phyloP scores from a whole-genome alignment of 2,888 invertebrate species.

The Scaptodrosophila latifasciaeformis region DNA sequence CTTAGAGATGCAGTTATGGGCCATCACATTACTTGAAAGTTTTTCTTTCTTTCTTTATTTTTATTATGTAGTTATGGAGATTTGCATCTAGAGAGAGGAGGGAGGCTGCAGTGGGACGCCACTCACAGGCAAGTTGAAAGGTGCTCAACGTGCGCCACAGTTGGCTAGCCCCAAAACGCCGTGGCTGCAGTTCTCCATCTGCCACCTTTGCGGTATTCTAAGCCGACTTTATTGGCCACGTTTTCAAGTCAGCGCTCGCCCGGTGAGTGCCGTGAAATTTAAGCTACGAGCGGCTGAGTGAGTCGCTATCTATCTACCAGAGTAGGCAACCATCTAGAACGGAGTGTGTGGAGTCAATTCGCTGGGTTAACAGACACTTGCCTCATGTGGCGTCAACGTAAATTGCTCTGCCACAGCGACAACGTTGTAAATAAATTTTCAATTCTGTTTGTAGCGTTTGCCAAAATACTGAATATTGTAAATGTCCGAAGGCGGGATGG shows the following conservation, averaged over 20 bases:
- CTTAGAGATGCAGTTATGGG: conserved; percentile 27
- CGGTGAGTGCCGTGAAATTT: conserved; percentile 28
- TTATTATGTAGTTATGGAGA: conserved; percentile 46
- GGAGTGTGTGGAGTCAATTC: conserved; percentile 7
- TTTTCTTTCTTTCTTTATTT: conserved; percentile 43
- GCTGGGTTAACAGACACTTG: conserved; percentile 59
- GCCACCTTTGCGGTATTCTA: conserved; percentile 33
- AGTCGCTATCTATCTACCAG: conserved; percentile 5
- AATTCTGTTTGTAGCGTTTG: conserved; percentile 62
- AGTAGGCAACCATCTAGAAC: conserved; percentile 3
- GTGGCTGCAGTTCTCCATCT: neutral
- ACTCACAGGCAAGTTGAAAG: conserved; percentile 54
- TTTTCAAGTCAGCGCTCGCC: conserved; percentile 26
- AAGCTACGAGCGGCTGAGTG: conserved; percentile 13
- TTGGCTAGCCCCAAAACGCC: too few species aligned
- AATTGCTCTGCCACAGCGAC: conserved; percentile 42
- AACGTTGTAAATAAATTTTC: conserved; percentile 62
- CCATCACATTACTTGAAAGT: conserved; percentile 3
- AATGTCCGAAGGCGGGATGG: neutral
- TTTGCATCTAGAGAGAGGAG: neutral
- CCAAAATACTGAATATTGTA: conserved; percentile 31
- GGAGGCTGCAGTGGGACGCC: too few species aligned
- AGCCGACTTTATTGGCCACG: conserved; percentile 61
- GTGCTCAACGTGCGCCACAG: conserved; percentile 57
- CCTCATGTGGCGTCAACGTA: conserved; percentile 65